Base-by-base conservation (phyloP, 2,797 vertebrate genomes). In the Acanthopagrus latus region DNA sequence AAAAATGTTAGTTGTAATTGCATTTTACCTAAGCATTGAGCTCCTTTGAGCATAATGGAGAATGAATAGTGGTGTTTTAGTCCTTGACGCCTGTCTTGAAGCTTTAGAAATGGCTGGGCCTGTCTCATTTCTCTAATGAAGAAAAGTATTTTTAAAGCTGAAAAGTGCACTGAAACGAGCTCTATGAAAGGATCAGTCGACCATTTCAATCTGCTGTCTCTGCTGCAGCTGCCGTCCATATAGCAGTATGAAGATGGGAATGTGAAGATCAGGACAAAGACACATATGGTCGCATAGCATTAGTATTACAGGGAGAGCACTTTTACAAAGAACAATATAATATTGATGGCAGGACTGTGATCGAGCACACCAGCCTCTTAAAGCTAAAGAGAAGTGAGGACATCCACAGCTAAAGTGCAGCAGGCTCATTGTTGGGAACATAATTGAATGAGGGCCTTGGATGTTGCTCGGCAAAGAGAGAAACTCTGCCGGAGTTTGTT, bases 61-160 rank as follows among this genome's bases (percentile, higher is more conserved):
- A 74, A 70, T 66, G 60, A 87, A 38, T 18, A 41, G 79, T 8
- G n/a, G 43, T 50, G 8, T 66, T 66, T 72, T 69, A 78, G 71
- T 81, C 79, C 85, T 48, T 83, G 57, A 80, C 47, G 57, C 25
- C 54, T 25, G 11, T 76, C 66, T 76, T 27, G 13, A 69, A 78
- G 68, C 68, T 76, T 70, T 59, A 74, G 52, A 84, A 88, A 81
- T 18, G 25, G 55, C 46, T 50, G 23, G 51, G 47, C 77, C 78
- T 54, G 17, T 83, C 69, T 85, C 66, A 68, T 88, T 82, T 84
- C 76, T 60, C 54, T 82, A 81, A 88, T 84, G 41, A 89, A 82
- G 76, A 78, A 78, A 86, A 54, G 60, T 27, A 41, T 78, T 58
- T 70, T 62, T 72, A 64, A 80, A 82, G 50, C 58, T 13, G 6